Evolutionary conservation across 64 coral and sea anemone species (phyloP).

Genomic region (Actinia equina): DNA sequence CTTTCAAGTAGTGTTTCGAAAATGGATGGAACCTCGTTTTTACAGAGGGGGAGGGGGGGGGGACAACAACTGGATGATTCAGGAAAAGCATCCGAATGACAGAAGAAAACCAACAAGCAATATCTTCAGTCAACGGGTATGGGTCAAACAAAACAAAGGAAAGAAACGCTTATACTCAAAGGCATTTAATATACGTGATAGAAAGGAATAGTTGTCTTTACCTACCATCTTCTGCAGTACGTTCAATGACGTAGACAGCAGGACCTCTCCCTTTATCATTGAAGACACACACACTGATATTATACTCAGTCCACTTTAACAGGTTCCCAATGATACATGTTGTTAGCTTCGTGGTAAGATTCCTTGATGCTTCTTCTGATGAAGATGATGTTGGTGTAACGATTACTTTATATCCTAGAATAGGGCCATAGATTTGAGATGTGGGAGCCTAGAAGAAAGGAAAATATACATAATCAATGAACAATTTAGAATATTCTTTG

Average conservation of each 20-base stretch:
- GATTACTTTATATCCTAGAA: constrained; percentile 32
- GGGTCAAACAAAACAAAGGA: too few species aligned
- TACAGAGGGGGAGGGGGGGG: too few species aligned
- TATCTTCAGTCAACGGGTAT: too few species aligned
- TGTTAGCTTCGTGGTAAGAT: neutral
- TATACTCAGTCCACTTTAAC: constrained; percentile 35
- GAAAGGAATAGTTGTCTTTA: too few species aligned
- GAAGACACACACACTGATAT: constrained; percentile 26
- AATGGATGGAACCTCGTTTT: too few species aligned
- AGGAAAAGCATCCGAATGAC: too few species aligned
- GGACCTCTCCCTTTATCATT: constrained; percentile 64
- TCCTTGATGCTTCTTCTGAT: neutral
- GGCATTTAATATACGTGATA: too few species aligned
- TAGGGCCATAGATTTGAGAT: neutral
- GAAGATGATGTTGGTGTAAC: neutral
- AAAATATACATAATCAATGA: neutral
- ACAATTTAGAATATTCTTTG: neutral
- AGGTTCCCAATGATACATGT: constrained; percentile 11
- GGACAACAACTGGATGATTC: too few species aligned
- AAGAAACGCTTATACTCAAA: too few species aligned
- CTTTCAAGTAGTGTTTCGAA: too few species aligned
- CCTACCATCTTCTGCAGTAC: constrained; percentile 57
- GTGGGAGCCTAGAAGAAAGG: neutral
- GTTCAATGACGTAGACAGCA: neutral
- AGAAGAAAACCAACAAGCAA: too few species aligned